These are phyloP conservation scores for Callaeas wilsoni DNA, from an alignment of 2,113 vertebrate species.

Conservation along the genomic window DNA sequence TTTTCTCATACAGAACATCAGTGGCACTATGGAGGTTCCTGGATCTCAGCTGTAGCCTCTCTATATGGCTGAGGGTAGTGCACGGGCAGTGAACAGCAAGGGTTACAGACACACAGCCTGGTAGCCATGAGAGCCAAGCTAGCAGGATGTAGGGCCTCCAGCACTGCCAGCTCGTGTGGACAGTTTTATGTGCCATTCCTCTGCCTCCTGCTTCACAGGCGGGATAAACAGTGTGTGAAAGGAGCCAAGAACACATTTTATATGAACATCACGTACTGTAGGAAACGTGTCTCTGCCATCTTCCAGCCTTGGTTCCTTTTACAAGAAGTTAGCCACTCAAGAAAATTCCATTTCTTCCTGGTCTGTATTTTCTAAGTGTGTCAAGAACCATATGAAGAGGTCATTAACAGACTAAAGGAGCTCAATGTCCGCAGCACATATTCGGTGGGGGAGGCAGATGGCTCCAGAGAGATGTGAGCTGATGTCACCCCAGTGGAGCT, in stretches of 20 bases:
- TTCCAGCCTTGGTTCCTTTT: constrained; percentile 12
- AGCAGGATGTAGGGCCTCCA: not conserved
- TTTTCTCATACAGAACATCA: not conserved
- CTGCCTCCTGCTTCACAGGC: constrained; percentile 3
- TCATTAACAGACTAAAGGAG: not conserved
- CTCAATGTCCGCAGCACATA: not conserved
- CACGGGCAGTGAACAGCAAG: not conserved
- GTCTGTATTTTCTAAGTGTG: not conserved
- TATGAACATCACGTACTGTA: constrained; percentile 46
- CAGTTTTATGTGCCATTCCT: constrained; percentile 26
- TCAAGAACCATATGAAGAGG: not conserved
- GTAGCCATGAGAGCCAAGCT: not conserved
- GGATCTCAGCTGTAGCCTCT: not conserved
- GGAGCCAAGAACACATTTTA: constrained; percentile 53
- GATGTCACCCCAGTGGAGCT: not conserved
- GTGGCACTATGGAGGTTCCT: not conserved
- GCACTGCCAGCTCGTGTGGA: not conserved
- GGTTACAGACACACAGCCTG: not conserved
- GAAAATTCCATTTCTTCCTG: not conserved
- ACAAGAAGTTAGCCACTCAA: not conserved
- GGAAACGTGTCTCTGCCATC: not conserved
- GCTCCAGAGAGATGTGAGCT: not conserved
- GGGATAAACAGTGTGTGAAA: not conserved
- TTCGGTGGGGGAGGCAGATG: not conserved
- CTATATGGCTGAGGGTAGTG: not conserved